These are phyloP conservation scores for Takifugu rubripes DNA, from an alignment of 2,797 vertebrate genomes.

Conservation along the genomic window DNA sequence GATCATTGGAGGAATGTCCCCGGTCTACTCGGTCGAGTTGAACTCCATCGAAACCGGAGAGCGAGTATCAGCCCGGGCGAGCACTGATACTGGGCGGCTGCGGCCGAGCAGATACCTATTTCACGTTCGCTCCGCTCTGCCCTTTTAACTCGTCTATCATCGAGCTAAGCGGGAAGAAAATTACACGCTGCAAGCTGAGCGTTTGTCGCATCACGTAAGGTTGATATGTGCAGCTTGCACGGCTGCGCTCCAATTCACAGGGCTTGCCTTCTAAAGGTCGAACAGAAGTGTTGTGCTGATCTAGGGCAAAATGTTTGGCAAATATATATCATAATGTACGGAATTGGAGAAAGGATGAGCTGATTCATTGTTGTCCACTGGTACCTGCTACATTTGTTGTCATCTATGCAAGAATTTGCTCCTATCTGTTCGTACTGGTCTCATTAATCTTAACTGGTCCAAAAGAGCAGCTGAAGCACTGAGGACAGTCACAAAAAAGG, in stretches of 20 bases:
- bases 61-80: slow-evolving; percentile 67
- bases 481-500: too few relatives aligned
- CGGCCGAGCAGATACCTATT: slow-evolving; percentile 40
- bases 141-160: slow-evolving; percentile 56
- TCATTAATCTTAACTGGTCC: too few relatives aligned
- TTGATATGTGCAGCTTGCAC: slow-evolving; percentile 17
- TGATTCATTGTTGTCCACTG: too few relatives aligned
- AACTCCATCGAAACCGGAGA: slow-evolving; percentile 73
- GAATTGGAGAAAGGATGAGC: too few relatives aligned
- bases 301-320: too few relatives aligned
- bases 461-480: too few relatives aligned
- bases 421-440: too few relatives aligned
- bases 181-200: slow-evolving; percentile 29
- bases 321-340: too few relatives aligned
- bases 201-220: slow-evolving; percentile 14
- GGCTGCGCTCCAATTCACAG: slow-evolving; percentile 22
- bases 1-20: slow-evolving; percentile 74
- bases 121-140: slow-evolving; percentile 29
- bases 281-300: slow-evolving; percentile 11
- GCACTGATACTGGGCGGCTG: slow-evolving; percentile 49
- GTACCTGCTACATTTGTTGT: too few relatives aligned
- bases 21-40: slow-evolving; percentile 67
- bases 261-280: slow-evolving; percentile 40
- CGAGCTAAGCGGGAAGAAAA: slow-evolving; percentile 47
- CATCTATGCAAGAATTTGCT: too few relatives aligned